phyloP scores from a whole-genome alignment of 2,113 vertebrate genomes.

The Passer montanus region DNA sequence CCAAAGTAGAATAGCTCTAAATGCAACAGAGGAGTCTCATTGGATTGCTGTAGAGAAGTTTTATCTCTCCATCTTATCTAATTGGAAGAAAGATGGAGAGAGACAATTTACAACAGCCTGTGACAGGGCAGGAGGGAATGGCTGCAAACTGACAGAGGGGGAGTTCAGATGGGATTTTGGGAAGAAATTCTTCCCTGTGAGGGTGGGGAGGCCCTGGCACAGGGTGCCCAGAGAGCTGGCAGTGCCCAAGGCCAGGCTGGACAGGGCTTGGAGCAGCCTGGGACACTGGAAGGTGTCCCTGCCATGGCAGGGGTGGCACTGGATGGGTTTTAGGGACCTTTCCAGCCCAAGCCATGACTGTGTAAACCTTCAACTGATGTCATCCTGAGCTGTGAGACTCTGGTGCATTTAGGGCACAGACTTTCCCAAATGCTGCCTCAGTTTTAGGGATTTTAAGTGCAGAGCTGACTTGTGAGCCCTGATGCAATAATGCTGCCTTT shows the following conservation, averaged over 20 bases:
- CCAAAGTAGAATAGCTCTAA: neutral
- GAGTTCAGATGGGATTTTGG: neutral
- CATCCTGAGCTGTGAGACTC: neutral
- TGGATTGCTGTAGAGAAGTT: neutral
- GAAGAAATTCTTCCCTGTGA: neutral
- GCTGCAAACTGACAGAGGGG: neutral
- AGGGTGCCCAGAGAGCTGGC: neutral
- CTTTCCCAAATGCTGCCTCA: neutral
- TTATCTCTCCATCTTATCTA: neutral
- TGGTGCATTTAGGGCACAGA: neutral
- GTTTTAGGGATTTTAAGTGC: neutral
- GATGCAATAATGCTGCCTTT: neutral
- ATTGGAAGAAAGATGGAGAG: neutral
- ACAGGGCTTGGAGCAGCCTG: fast-evolving
- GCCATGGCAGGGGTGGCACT: neutral
- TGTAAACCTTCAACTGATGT: neutral
- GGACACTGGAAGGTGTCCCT: neutral
- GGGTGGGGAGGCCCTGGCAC: neutral
- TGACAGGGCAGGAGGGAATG: neutral
- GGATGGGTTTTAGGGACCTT: neutral
- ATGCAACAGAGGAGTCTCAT: neutral
- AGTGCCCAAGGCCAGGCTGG: neutral
- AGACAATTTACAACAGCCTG: neutral
- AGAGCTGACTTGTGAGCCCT: neutral
- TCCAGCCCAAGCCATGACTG: neutral